Percentiles rank a stretch among this genome's conserved stretches.
phyloP scores from a whole-genome alignment of 2,888 invertebrate species.

The Malthinus flaveolus region DNA sequence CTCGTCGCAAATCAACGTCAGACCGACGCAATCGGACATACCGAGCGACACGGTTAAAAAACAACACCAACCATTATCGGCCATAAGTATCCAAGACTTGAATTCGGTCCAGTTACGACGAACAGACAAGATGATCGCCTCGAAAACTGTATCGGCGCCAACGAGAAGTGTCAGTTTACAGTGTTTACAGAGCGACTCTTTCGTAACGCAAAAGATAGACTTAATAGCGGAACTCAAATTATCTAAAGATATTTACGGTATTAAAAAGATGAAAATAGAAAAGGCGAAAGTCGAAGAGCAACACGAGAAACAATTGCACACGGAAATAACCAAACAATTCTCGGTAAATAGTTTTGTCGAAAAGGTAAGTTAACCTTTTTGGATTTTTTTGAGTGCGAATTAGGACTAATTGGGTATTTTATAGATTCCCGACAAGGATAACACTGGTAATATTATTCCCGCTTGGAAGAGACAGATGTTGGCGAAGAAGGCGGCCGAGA shows the following conservation, averaged over 20 bases:
- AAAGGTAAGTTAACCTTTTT: constrained; percentile 69
- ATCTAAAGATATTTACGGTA: constrained; percentile 91
- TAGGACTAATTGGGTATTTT: constrained; percentile 31
- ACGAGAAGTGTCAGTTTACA: constrained; percentile 76
- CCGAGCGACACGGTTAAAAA: constrained; percentile 48
- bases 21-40: constrained; percentile 21
- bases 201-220: constrained; percentile 78
- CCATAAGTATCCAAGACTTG: constrained; percentile 85
- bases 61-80: constrained; percentile 76
- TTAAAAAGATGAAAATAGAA: constrained; percentile 90
- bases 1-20: constrained; percentile 49
- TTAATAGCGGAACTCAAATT: constrained; percentile 90
- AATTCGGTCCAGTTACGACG: constrained; percentile 81
- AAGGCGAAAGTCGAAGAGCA: constrained; percentile 82
- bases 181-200: constrained; percentile 71
- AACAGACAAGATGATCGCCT: constrained; percentile 72
- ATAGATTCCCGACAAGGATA: constrained; percentile 90
- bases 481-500: constrained; percentile 92
- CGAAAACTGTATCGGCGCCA: constrained; percentile 82
- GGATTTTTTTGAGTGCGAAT: not conserved
- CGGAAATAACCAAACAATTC: constrained; percentile 83
- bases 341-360: constrained; percentile 86
- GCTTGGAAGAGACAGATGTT: constrained; percentile 96
- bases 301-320: constrained; percentile 80
- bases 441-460: constrained; percentile 86